Evolutionary conservation across 2,113 vertebrate genomes (phyloP), one percentile per base, ranked within the genome.

Genomic region (Ancistrus triradiatus): DNA sequence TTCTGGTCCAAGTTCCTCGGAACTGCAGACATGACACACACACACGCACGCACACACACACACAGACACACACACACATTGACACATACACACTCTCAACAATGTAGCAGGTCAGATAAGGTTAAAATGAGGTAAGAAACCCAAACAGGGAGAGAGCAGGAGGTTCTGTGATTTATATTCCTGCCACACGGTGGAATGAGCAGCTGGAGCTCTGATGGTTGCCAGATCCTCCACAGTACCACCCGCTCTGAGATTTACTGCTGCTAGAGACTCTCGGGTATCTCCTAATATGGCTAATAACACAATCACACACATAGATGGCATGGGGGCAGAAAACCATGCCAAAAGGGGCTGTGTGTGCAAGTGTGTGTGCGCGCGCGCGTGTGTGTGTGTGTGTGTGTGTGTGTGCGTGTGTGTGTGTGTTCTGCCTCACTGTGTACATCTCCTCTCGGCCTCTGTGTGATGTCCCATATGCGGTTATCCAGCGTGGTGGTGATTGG

Each of bases 381-480:
- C 63, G 49, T 68, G 44, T 69, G 31, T 49, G 43, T 60, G 35
- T 47, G 63, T 52, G 24, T 47, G 21, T 10, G 8, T 48, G 27
- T 10, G 27, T 1, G 43, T 10, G 43, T 19, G 43, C 18, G 35
- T 51, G 46, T 62, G 28, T 49, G 60, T 49, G 21, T 49, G 25
- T 14, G 31, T 37, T 6, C n/a, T 35, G 59, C 80, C 93, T 92
- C 76, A 98, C 94, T 97, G 83, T 96, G 92, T 7, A 98, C 94
- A 21, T 98, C 95, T 70, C 95, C 95, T 76, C 95, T 81, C 28
- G 88, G 92, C 68, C 89, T 91, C 65, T 89, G 90, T 6, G 90
- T 82, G 53, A 79, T 85, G 1, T 92, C 90, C 48, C 86, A 85
- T 68, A 96, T 87, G 64, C 78, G 85, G 86, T 94, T 95, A 81